Evolutionary conservation across 2,888 invertebrate species (phyloP), one percentile per base, ranked within the genome.

Genomic region (Tachina fera): DNA sequence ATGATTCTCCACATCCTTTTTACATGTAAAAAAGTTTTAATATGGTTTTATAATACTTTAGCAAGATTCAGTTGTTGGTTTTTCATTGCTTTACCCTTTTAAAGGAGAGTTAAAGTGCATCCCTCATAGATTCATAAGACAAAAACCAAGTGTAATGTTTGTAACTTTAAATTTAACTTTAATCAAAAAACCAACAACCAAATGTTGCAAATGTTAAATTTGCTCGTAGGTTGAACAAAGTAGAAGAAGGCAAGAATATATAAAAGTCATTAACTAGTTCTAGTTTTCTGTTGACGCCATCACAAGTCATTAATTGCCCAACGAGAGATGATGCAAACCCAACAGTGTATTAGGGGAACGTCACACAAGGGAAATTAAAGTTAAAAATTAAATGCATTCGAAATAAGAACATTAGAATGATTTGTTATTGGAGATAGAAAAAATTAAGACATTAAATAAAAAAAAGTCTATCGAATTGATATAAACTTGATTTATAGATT

Each of bases 201-300:
- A 61, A 53, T 79, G 63, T 63, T 45, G 53, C 31, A 31, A 31
- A 31, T 31, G 31, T 6, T 31, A 31, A 6, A 6, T 0, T 31
- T 31, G 19, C 49, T 70, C 39, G 3, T n/a, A 70, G 60, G 60
- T 60, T 41, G 41, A 61, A 49, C 13, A 22, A 39, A 53, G 10
- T 19, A 61, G 76, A 19, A 61, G 76, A 19, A 60, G 22, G 13
- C 11, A 22, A 65, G 8, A 43, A 47, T 41, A 53, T 5, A 60
- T 68, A 78, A 67, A 49, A 67, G 60, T 74, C 47, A 78, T 83
- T 83, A 31, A 31, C 31, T 31, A 72, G 53, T 71, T 71, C 13
- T 53, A 58, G 41, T 72, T 53, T 70, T 41, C 19, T 77, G 67
- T 74, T 78, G 74, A 83, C 68, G 78, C 83, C 83, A 83, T 74